These are phyloP conservation scores for Aphaenogaster floridana DNA, from an alignment of 1,140 invertebrate species.

Conservation along the genomic window DNA sequence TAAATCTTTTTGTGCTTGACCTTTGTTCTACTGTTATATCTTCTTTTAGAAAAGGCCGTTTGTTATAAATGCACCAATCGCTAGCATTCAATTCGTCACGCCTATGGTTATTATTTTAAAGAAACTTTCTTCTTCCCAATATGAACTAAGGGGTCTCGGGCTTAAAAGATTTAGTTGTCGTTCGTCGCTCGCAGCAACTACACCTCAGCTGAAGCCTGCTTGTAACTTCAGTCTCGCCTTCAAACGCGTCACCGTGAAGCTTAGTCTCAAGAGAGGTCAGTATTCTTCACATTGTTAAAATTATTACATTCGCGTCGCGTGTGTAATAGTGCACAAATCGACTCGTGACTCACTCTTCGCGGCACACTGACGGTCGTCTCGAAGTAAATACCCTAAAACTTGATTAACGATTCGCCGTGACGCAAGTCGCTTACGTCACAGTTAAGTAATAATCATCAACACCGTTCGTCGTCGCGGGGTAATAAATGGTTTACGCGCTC, in stretches of 20 bases:
- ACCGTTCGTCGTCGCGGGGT: no score
- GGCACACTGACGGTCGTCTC: not conserved
- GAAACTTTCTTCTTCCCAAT: not conserved
- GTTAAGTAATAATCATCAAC: conserved; percentile 16
- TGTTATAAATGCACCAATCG: not conserved
- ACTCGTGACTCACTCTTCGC: conserved; percentile 22
- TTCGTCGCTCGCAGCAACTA: not conserved
- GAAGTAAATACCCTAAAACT: not conserved
- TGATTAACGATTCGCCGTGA: conserved; percentile 30
- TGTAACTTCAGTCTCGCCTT: not conserved
- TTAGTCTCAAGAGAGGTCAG: not conserved
- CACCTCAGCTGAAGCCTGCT: not conserved
- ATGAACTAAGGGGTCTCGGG: not conserved
- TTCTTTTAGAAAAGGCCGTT: not conserved
- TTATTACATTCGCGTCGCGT: not conserved
- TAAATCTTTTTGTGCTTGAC: not conserved
- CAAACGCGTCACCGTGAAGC: not conserved
- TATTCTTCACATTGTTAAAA: not conserved
- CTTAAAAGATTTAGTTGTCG: not conserved
- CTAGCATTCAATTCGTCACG: not conserved
- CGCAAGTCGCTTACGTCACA: conserved; percentile 39
- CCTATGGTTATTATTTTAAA: not conserved
- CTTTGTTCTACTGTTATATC: not conserved
- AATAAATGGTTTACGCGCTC: conserved; percentile 27
- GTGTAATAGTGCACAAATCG: not conserved